A percentile compares a stretch with the other conserved stretches of the same genome.
Conservation (phyloP, 2,113 vertebrate genomes). For the Thalassarche chlororhynchos region DNA sequence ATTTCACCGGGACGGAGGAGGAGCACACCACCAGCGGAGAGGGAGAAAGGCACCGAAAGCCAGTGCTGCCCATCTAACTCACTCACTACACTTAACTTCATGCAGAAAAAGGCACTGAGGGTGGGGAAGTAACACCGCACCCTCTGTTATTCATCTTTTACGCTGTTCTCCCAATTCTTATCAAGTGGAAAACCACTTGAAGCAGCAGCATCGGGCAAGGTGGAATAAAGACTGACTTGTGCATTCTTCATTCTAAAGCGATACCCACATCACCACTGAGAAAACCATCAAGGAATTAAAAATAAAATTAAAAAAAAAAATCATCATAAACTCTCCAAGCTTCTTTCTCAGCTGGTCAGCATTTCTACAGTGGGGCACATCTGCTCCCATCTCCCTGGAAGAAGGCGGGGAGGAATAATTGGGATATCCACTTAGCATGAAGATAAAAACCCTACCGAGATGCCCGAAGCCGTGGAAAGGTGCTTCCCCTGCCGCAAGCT, state of each 20-base stretch:
- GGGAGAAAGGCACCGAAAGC: neutral
- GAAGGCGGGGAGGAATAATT: neutral
- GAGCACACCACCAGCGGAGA: accelerated
- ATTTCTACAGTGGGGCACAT: conserved; percentile 41
- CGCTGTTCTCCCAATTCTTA: accelerated
- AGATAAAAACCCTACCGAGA: neutral
- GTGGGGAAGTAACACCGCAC: neutral
- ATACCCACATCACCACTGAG: neutral
- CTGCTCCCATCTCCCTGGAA: conserved; percentile 41
- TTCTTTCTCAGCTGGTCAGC: conserved; percentile 21
- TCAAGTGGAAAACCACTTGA: neutral
- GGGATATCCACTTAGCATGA: neutral
- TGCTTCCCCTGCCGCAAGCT: neutral
- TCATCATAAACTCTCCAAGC: neutral
- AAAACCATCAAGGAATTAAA: neutral
- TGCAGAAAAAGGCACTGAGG: neutral
- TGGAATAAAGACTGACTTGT: neutral
- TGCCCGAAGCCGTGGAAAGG: neutral
- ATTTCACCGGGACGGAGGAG: accelerated
- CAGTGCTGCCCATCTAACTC: accelerated
- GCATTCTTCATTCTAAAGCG: neutral
- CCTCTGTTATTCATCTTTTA: neutral
- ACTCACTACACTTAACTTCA: neutral
- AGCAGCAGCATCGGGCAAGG: neutral
- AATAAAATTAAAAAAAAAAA: neutral